phyloP scores from a whole-genome alignment of 2,113 vertebrate species.

The Oceanites oceanicus region DNA sequence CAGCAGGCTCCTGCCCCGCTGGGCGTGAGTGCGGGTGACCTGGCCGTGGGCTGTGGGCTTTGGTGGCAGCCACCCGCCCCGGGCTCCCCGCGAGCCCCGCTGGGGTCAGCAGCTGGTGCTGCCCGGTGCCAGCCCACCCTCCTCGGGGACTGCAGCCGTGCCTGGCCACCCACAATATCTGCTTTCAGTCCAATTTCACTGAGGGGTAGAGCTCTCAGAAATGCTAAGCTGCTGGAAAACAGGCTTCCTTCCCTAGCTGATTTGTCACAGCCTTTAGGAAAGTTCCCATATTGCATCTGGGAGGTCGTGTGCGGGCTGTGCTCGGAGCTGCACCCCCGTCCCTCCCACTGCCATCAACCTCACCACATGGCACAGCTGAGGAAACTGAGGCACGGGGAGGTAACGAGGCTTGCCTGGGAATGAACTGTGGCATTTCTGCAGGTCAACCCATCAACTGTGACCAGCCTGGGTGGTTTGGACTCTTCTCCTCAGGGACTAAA shows the following conservation, averaged over 20 bases:
- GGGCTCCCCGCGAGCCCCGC: fast-evolving
- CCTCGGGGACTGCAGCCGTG: fast-evolving
- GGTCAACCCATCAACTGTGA: not conserved
- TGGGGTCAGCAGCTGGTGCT: not conserved
- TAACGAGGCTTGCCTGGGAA: not conserved
- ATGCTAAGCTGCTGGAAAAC: not conserved
- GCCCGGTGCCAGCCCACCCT: not conserved
- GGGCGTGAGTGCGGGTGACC: not conserved
- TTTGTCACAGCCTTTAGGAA: not conserved
- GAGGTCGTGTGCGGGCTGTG: not conserved
- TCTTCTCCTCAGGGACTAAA: not conserved
- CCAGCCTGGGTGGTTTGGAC: not conserved
- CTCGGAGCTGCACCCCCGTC: not conserved
- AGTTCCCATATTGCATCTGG: not conserved
- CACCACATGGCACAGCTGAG: not conserved
- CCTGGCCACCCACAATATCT: not conserved
- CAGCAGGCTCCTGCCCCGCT: not conserved
- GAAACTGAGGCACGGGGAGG: not conserved
- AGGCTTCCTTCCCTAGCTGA: not conserved
- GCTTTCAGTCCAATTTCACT: not conserved
- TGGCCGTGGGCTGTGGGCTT: not conserved
- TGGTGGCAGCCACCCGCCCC: fast-evolving
- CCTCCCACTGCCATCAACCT: not conserved
- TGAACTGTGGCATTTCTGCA: not conserved
- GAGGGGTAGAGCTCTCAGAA: not conserved